Evolutionary conservation across 2,797 vertebrate species (phyloP), one percentile per base, ranked within the genome.

Genomic region (Chelmon rostratus): DNA sequence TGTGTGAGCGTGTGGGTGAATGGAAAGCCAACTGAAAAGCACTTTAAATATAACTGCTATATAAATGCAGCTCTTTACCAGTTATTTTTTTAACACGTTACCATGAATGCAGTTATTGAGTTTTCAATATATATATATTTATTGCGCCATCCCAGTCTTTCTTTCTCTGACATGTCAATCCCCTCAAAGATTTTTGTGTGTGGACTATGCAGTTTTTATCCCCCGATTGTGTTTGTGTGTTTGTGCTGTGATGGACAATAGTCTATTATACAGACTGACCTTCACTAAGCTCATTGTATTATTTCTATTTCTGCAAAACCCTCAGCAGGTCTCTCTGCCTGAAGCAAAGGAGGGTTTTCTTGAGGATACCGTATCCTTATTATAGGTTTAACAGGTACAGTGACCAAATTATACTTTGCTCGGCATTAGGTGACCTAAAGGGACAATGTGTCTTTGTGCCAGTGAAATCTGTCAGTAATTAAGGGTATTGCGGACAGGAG

Each of bases 221-320:
- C 28, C 21, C 16, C 46, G 42, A 15, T 33, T 73, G 42, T 11
- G 9, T 82, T 11, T 62, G 64, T 47, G 13, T n/a, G n/a, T n/a
- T n/a, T n/a, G n/a, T n/a, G 23, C 40, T 64, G 19, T 23, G 63
- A 68, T 44, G 28, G 31, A 65, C 56, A 70, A 47, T 37, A 50
- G 50, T 61, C 33, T 33, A 28, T 81, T 68, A 68, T 61, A 40
- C 28, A 2, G 19, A 57, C 68, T 81, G 73, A 84, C 76, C 79
- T 73, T 66, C 73, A 63, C 47, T 62, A 21, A 54, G 66, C 75
- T 58, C 37, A 52, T 31, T 53, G 31, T 44, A 58, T 75, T 28
- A 49, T 56, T 68, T 67, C 59, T 67, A 9, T 16, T 62, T 62
- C 6, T n/a, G 54, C 56, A 58, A 47, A 78, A 23, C 16, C 19